Evolutionary conservation across 2,888 invertebrate species (phyloP), one percentile per base, ranked within the genome.

Genomic region (Eupithecia dodoneata): DNA sequence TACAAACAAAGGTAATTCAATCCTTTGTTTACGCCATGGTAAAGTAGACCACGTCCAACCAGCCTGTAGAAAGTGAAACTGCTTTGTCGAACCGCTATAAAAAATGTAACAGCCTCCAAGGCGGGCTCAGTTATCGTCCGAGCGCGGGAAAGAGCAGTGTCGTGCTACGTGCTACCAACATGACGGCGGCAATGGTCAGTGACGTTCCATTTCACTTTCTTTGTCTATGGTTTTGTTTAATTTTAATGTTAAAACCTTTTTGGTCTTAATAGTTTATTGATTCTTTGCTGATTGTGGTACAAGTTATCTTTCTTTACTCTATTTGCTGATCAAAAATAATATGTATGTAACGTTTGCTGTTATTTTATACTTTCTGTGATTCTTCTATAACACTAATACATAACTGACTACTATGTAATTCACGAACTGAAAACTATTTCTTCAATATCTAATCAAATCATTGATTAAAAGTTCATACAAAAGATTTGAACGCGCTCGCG

Each of bases 51-150:
- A 91, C 84, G 90, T 87, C 86, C 81, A 89, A 89, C 89, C 89
- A 90, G 91, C 89, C 81, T 83, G 91, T 93, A 94, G 94, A 95
- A 95, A 95, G 94, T 95, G 94, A 95, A 94, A 94, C 92, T 86
- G 86, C 86, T 87, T 85, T 84, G 88, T 87, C 85, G 88, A 87
- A 87, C 88, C 87, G 89, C 89, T 94, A 94, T 95, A 94, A 94
- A 94, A 93, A 91, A 92, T 92, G 94, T 93, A 88, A 90, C 90
- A 87, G 80, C 85, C 76, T 74, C 82, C 83, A 81, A 81, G 82
- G 84, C 89, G 86, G 87, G 91, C 87, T 92, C 94, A 94, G 94
- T 94, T 87, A 88, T 87, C 83, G 70, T 12, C 88, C 87, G 87
- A 87, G 89, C 88, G 90, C 86, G 85, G 84, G 69, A 45, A 69